Evolutionary conservation across 2,797 vertebrate genomes (phyloP).

Genomic region (Podarcis siculus): DNA sequence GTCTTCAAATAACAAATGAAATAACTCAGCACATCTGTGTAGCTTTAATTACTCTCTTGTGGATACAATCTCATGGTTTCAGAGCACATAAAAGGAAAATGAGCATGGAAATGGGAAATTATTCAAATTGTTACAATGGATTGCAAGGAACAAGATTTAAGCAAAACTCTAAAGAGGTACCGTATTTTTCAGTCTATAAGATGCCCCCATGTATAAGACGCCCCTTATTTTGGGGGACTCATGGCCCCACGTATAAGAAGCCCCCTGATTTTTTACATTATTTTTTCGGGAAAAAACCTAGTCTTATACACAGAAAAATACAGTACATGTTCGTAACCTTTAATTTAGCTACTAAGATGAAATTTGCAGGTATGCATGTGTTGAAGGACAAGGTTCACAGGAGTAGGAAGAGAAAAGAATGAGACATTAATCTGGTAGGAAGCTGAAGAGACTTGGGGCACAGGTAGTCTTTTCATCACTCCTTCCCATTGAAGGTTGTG

Average conservation of each 20-base stretch:
- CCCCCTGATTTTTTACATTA: too few species aligned
- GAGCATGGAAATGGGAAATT: neutral
- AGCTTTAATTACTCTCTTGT: conserved; percentile 1
- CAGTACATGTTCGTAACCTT: neutral
- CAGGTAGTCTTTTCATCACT: too few species aligned
- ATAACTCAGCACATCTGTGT: neutral
- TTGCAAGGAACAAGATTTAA: neutral
- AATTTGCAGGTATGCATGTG: neutral
- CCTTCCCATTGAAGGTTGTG: too few species aligned
- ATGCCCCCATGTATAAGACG: too few species aligned
- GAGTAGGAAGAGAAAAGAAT: neutral
- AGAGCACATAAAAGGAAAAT: neutral
- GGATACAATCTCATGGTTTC: neutral
- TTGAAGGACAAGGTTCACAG: neutral
- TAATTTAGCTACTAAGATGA: neutral
- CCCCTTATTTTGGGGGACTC: too few species aligned
- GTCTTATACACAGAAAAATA: neutral
- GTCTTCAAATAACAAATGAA: neutral
- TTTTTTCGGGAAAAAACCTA: too few species aligned
- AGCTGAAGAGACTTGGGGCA: too few species aligned
- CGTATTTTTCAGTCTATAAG: too few species aligned
- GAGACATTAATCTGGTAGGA: neutral
- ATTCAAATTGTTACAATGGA: neutral
- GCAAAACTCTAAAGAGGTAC: neutral
- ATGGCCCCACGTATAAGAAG: too few species aligned